Percentiles rank a stretch among this genome's conserved stretches.
Conservation (phyloP, 2,113 vertebrate species). For the Reinhardtius hippoglossoides region DNA sequence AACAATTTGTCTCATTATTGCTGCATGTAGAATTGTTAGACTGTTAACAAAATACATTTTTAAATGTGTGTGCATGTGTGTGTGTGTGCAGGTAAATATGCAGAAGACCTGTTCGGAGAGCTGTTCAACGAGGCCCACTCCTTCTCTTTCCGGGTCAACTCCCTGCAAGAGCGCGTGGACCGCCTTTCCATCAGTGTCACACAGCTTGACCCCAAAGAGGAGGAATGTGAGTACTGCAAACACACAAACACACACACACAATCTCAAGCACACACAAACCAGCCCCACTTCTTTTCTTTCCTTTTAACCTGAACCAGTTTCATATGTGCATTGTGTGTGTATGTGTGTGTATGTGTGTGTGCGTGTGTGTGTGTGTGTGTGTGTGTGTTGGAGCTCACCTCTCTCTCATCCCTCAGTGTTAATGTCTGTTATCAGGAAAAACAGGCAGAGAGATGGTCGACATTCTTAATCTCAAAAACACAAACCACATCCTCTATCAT, state of each 20-base stretch:
- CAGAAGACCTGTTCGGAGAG: constrained; percentile 98
- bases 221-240: constrained; percentile 89
- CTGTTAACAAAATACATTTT: too few species aligned
- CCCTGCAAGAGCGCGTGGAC: constrained; percentile 98
- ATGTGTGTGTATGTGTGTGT: too few species aligned
- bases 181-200: constrained; percentile 98
- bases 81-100: constrained; percentile 92
- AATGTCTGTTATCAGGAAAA: background rate
- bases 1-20: background rate
- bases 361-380: too few species aligned
- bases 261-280: background rate
- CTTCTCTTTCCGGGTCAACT: constrained; percentile 98
- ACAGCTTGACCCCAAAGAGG: constrained; percentile 98
- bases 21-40: constrained; percentile 10
- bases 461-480: constrained; percentile 41
- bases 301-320: too few species aligned
- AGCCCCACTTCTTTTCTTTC: background rate
- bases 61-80: constrained; percentile 9
- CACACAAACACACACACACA: constrained; percentile 13
- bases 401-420: too few species aligned
- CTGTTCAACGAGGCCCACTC: constrained; percentile 98
- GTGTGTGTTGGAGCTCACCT: too few species aligned
- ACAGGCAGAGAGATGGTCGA: constrained; percentile 18
- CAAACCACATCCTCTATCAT: constrained; percentile 21
- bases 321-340: too few species aligned